Evolutionary conservation across 2,113 vertebrate genomes (phyloP).

Genomic region (Microcebus murinus): DNA sequence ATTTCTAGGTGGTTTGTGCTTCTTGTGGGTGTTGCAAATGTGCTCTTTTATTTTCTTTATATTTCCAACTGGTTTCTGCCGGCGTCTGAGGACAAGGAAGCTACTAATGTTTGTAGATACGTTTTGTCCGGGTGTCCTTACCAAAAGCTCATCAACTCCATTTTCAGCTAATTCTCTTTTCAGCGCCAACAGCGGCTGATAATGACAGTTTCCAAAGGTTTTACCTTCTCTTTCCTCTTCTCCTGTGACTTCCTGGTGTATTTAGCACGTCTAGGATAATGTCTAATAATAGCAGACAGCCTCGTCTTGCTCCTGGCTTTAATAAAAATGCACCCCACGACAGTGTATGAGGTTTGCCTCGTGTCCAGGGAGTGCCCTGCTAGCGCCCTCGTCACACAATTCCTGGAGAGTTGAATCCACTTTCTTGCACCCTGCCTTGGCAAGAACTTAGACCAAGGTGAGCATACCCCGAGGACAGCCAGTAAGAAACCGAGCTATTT

Average conservation of each 20-base stretch:
- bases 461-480: neutral
- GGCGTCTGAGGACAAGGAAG: neutral
- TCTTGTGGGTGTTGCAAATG: neutral
- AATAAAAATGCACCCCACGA: neutral
- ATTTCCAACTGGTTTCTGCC: neutral
- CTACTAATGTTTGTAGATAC: neutral
- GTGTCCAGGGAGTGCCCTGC: neutral
- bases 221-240: too few relatives aligned
- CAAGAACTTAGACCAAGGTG: neutral
- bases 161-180: neutral
- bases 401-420: neutral
- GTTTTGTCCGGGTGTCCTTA: neutral
- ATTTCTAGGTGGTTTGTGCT: neutral
- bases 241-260: too few relatives aligned
- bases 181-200: neutral
- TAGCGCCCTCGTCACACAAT: accelerated
- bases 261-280: accelerated
- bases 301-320: neutral
- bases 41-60: neutral
- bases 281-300: accelerated
- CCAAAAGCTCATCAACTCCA: neutral
- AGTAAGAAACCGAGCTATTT: neutral
- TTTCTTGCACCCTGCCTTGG: too few relatives aligned
- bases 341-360: neutral
- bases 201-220: accelerated